A percentile compares a stretch with the other conserved stretches of the same genome.
These are phyloP conservation scores for Meandrusa payeni DNA, from an alignment of 2,888 invertebrate species.

Conservation along the genomic window DNA sequence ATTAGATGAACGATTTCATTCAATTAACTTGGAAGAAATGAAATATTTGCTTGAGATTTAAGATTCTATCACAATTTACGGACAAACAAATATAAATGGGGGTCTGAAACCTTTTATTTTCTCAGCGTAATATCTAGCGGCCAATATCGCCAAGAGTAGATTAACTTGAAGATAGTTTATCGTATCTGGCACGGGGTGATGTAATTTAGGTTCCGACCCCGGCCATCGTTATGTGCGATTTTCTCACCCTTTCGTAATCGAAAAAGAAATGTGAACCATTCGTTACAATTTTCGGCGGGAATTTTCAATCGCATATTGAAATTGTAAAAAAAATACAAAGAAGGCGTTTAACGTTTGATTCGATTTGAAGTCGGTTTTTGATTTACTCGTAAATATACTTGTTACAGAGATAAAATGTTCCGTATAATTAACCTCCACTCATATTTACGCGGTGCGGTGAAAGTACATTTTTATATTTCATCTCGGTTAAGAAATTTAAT, in stretches of 20 bases:
- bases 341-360: too few relatives aligned
- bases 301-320: too few relatives aligned
- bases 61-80: constrained; percentile 3
- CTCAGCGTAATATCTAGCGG: constrained; percentile 9
- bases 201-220: constrained; percentile 4
- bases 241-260: too few relatives aligned
- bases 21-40: too few relatives aligned
- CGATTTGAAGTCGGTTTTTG: too few relatives aligned
- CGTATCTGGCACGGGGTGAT: constrained; percentile 8
- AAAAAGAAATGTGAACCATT: not conserved
- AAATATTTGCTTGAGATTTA: too few relatives aligned
- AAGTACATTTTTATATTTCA: constrained; percentile 12
- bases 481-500: constrained; percentile 14
- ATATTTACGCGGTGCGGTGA: not conserved
- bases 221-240: not conserved
- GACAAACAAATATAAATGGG: constrained; percentile 1
- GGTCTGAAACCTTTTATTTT: not conserved
- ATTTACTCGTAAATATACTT: too few relatives aligned
- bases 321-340: too few relatives aligned
- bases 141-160: constrained; percentile 6
- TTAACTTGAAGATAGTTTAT: constrained; percentile 14
- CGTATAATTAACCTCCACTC: too few relatives aligned
- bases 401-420: too few relatives aligned
- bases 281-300: too few relatives aligned
- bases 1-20: too few relatives aligned